Evolutionary conservation across 2,113 vertebrate genomes (phyloP).

Genomic region (Eidolon helvum): DNA sequence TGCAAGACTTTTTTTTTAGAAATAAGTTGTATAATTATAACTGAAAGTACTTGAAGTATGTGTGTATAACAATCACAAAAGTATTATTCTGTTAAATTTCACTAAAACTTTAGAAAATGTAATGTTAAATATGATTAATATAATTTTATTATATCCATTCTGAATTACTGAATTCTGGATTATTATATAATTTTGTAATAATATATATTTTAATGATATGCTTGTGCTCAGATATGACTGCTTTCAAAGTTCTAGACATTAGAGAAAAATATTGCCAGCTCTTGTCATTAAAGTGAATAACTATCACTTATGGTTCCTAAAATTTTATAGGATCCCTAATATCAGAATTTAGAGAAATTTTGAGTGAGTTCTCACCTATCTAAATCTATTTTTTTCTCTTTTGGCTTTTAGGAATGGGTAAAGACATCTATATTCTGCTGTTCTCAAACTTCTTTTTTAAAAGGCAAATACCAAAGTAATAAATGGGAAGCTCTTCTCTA

Average conservation of each 20-base stretch:
- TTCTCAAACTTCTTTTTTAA: not conserved
- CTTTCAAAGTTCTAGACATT: not conserved
- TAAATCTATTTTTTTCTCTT: not conserved
- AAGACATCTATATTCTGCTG: not conserved
- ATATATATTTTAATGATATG: not conserved
- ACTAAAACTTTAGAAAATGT: not conserved
- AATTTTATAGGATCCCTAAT: not conserved
- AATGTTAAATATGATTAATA: no score
- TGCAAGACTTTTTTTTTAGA: not conserved
- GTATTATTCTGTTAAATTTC: not conserved
- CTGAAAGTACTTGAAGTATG: not conserved
- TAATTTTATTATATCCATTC: not conserved
- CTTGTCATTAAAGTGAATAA: not conserved
- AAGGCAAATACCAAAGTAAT: not conserved
- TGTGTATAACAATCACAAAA: not conserved
- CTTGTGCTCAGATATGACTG: not conserved
- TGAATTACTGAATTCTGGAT: no score
- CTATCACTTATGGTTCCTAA: not conserved
- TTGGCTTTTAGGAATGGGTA: not conserved
- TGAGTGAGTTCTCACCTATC: not conserved
- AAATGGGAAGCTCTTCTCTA: not conserved
- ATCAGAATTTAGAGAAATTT: slow-evolving; percentile 1
- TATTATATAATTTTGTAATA: not conserved
- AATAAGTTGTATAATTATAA: slow-evolving; percentile 27
- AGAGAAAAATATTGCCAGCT: not conserved